Percentiles rank a stretch among this genome's conserved stretches.
These are phyloP conservation scores for Hofmannophila pseudospretella DNA, from an alignment of 2,888 invertebrate genomes.

Conservation along the genomic window DNA sequence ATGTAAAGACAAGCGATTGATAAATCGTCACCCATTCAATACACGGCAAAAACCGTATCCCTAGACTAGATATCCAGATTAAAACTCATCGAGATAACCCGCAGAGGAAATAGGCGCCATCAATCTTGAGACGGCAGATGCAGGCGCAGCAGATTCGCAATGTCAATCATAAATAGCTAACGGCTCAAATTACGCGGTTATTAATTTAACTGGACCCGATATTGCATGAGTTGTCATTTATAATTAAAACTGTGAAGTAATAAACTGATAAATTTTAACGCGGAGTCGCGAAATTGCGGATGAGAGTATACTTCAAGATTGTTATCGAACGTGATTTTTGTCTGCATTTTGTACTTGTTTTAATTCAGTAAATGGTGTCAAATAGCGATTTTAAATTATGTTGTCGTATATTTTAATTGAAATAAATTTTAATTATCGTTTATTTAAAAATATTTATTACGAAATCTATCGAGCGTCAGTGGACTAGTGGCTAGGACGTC, in stretches of 20 bases:
- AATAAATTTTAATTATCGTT: too few relatives aligned
- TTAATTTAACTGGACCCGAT: conserved; percentile 7
- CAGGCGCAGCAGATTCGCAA: conserved; percentile 1
- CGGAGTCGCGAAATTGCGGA: conserved; percentile 1
- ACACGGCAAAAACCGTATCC: background rate
- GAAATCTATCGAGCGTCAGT: too few relatives aligned
- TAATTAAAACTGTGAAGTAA: conserved; percentile 6
- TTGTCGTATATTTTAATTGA: too few relatives aligned
- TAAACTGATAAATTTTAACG: conserved; percentile 4
- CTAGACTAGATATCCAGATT: conserved; percentile 1
- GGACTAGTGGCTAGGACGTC: too few relatives aligned
- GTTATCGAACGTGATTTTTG: too few relatives aligned
- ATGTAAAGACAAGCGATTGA: background rate
- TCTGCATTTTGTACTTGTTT: too few relatives aligned
- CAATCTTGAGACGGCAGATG: conserved; percentile 6
- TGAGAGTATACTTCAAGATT: too few relatives aligned
- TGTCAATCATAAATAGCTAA: conserved; percentile 10
- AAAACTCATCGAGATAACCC: conserved; percentile 7
- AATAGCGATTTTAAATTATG: too few relatives aligned
- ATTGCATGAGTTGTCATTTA: conserved; percentile 9
- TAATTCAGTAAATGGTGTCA: too few relatives aligned
- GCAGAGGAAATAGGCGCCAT: conserved; percentile 9
- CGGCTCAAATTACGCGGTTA: conserved; percentile 5
- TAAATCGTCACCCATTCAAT: background rate
- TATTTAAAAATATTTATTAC: too few relatives aligned